Base-by-base conservation (phyloP, 2,797 vertebrate genomes). In the Pangasius mekongensis region DNA sequence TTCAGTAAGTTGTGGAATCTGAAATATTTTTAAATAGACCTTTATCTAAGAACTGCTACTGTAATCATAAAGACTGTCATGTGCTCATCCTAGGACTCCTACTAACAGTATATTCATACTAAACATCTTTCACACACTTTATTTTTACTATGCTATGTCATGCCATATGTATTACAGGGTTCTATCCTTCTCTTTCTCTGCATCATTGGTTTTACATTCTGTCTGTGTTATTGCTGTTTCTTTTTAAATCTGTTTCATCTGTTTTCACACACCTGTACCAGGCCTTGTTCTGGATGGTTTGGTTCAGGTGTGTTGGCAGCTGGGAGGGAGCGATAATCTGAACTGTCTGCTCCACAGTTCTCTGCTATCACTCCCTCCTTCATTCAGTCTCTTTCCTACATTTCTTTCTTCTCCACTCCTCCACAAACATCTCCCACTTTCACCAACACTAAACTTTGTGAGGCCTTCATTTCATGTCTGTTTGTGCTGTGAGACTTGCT, bases 371-470 rank as follows among this genome's bases (percentile, higher is more conserved):
- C 66, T 87, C 8, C n/a, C 76, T 69, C 22, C n/a, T 58, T 89
- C 73, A 39, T 60, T 82, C 77, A 83, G 54, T 43, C 8, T 76
- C 49, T 86, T 76, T n/a, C 84, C 60, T 76, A 74, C 69, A 91
- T 86, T 83, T 58, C 30, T 67, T 66, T 82, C 82, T 74, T 89
- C 77, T 80, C 88, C 58, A 87, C 91, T 81, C 73, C 86, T 87
- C 87, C 18, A 47, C 78, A 89, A 92, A 86, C 86, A 33, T 90
- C 83, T 83, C 73, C 76, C 36, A 84, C 43, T 91, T 89, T 83
- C 43, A 43, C 22, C 56, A 69, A 74, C 78, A 81, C 74, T 89
- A 69, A 90, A 88, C 73, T 80, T 82, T 60, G 52, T 60, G 39
- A 87, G 73, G 56, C 71, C 87, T 85, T 90, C 49, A 80, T 89